phyloP scores from a whole-genome alignment of 2,113 vertebrate species.

The Limnothrissa miodon region DNA sequence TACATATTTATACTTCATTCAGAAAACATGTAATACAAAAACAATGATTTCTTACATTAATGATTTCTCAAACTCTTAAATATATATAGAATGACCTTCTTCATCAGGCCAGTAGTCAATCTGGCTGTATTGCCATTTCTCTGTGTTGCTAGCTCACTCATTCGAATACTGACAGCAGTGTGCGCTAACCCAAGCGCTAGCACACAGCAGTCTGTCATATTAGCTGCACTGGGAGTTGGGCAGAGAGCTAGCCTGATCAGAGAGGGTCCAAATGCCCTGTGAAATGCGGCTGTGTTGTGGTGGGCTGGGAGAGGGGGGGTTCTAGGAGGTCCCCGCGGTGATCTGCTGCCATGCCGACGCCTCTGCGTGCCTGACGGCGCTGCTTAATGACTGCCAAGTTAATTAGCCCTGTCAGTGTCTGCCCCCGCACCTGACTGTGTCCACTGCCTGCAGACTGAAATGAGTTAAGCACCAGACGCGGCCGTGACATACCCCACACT shows the following conservation, averaged over 20 bases:
- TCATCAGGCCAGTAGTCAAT: too few relatives aligned
- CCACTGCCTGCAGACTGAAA: constrained; percentile 16
- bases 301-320: neutral
- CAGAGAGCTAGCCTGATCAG: neutral
- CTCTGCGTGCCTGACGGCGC: constrained; percentile 1
- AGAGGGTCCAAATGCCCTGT: constrained; percentile 9
- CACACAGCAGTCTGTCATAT: constrained; percentile 3
- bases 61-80: too few relatives aligned
- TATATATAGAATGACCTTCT: too few relatives aligned
- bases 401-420: constrained; percentile 40
- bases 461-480: constrained; percentile 33
- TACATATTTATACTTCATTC: too few relatives aligned
- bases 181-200: neutral
- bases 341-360: constrained; percentile 16
- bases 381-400: constrained; percentile 39
- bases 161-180: neutral
- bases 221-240: neutral
- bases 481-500: constrained; percentile 13
- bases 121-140: neutral
- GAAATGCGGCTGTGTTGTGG: neutral
- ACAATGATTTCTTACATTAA: too few relatives aligned
- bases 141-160: neutral
- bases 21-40: too few relatives aligned
- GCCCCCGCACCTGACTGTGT: constrained; percentile 19
- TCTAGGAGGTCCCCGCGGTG: neutral